Base-by-base conservation (phyloP, 2,113 vertebrate genomes). In the Mungos mungo region DNA sequence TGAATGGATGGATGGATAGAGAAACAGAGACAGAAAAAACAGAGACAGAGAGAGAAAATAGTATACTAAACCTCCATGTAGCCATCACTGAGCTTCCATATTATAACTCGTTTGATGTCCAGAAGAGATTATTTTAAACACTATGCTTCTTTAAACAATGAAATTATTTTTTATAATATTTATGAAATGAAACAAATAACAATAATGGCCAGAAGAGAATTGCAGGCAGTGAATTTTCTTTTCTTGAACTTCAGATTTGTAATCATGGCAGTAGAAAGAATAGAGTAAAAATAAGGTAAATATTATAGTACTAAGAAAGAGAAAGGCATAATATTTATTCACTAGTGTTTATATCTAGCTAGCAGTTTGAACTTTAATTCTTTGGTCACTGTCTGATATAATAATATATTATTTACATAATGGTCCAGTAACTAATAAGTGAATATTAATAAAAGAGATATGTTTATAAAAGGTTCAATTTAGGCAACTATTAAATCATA, bases 391-490 rank as follows among this genome's bases (percentile, higher is more conserved):
- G 54, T 47, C 66, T 90, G 92, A 91, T 84, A 79, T 50, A 63
- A 77, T 47, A 88, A 81, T 87, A 89, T 77, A 81, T 88, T 87
- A 80, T 69, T 11, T 80, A 89, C 14, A 85, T 35, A 72, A 71
- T 47, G 25, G 7, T 57, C 21, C 18, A 87, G 19, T 74, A 80
- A 41, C 25, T 76, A 88, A 54, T 63, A 52, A 68, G 33, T 74
- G 9, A 65, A 68, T 94, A 95, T 89, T 79, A 85, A 93, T 71
- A 87, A 86, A 93, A 89, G 60, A 54, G 16, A 77, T 71, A 52
- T 94, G 5, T 95, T 86, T 92, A 83, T 25, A 92, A 69, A 95
- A 93, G 68, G 7, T 41, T 54, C 38, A 83, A 2, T 38, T 57
- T 76, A 83, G 29, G 3, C 68, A 94, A 65, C 57, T 87, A 54